A percentile compares a stretch with the other conserved stretches of the same genome.
phyloP scores from a whole-genome alignment of 1,140 invertebrate genomes.

The Riptortus pedestris region DNA sequence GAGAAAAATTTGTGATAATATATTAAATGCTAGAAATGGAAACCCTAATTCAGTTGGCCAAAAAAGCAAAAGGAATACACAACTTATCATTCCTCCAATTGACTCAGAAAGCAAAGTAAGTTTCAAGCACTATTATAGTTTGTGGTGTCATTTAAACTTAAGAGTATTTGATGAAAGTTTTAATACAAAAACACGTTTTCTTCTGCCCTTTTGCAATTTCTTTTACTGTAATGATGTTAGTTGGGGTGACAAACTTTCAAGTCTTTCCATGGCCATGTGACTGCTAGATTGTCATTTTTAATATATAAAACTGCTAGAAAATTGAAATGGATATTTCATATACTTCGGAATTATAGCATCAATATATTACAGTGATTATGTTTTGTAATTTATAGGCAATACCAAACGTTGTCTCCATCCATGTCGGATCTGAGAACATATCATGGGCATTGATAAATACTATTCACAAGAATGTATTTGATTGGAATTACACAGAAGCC shows the following conservation, averaged over 20 bases:
- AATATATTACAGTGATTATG: background rate
- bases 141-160: no score
- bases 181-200: background rate
- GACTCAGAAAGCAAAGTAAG: no score
- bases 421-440: background rate
- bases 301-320: no score
- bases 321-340: no score
- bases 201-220: background rate
- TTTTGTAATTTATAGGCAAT: background rate
- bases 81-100: background rate
- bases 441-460: background rate
- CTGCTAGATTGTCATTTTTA: no score
- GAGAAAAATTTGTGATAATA: slow-evolving; percentile 19
- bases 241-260: no score
- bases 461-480: background rate
- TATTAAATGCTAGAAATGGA: background rate
- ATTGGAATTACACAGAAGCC: background rate
- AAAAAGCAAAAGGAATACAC: background rate
- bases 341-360: background rate
- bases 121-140: no score
- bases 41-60: background rate
- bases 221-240: background rate
- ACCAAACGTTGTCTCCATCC: background rate
- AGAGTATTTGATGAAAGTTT: background rate
- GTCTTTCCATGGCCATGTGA: no score